Base-by-base conservation (phyloP, 2,888 invertebrate species). In the Melangyna quadrimaculata region DNA sequence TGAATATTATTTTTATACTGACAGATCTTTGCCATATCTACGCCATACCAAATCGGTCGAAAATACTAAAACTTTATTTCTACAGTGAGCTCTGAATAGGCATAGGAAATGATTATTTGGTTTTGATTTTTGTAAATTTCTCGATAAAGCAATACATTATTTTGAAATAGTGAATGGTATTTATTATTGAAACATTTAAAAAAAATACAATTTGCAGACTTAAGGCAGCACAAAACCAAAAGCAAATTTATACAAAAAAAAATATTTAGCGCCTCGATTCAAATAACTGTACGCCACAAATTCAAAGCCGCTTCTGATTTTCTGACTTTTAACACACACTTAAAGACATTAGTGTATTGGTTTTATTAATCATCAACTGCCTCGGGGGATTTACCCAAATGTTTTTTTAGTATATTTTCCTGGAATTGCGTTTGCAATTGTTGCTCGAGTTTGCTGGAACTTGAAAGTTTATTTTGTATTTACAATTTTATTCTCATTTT, bases 351-450 rank as follows among this genome's bases (percentile, higher is more conserved):
- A 59, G 1, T 73, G 69, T 63, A 35, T 78, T 37, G 10, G 78
- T 71, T 61, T n/a, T 78, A 70, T 86, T 81, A 81, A 69, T 86
- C 86, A 86, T 51, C 74, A 63, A 17, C 40, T 22, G 43, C 29
- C 48, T 57, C 51, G 27, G 86, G 84, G 86, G 86, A 86, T 73
- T 86, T 86, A 86, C 86, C 86, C 81, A 77, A 72, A 57, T 17
- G 29, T 35, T 48, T 35, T 48, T 55, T 35, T 35, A 55, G 72
- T 61, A 72, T 80, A 67, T 74, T 74, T 86, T 86, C 81, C 57
- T 78, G 77, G 86, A 78, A 81, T 29, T 78, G 70, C 72, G 77
- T 73, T 81, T n/a, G 81, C 77, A 55, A 72, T 84, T 53, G 71
- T 80, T 61, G 71, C 55, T 55, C 53, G 45, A 59, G 55, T 22